Base-by-base conservation (phyloP, 2,113 vertebrate genomes). In the Tetrax tetrax region DNA sequence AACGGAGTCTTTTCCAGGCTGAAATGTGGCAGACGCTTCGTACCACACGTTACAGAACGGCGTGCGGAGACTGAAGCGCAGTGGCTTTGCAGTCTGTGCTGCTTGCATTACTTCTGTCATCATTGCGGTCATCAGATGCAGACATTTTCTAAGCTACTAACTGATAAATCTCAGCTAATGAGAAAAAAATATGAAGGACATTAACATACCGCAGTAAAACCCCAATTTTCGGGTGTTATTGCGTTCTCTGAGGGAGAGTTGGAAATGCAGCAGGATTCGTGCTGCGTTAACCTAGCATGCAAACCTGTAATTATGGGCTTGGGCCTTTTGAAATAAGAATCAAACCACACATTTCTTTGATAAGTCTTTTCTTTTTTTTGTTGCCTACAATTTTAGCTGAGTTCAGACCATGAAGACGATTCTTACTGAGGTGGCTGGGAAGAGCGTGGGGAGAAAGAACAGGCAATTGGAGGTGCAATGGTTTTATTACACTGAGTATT, bases 401-500 rank as follows among this genome's bases (percentile, higher is more conserved):
- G 23, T 78, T 85, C 80, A 90, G 79, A 37, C 31, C 43, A 23
- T 10, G n/a, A 74, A 59, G 33, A 2, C 31, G 33, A 72, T 27
- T 89, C 48, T 95, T 56, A 21, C 93, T 47, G 38, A 87, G n/a
- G 87, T 93, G 96, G 84, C 96, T 96, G 91, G 83, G 45, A 87
- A 59, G 2, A 63, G 22, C 3, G 29, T 53, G 69, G 54, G 54
- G 79, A 78, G 37, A 54, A 79, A 56, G 85, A 82, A 8, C n/a
- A 29, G 56, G 85, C 53, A 3, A 27, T 38, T 45, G 74, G 83
- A 84, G 81, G 70, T 63, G 80, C 96, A 71, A 2, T 91, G 81
- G 2, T 95, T 98, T 97, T 96, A 90, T 95, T 96, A n/a, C 92
- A 14, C 54, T 25, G 57, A 88, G 93, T 78, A 43, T 96, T 90